Conservation (phyloP, 2,797 vertebrate genomes). For the Sebastes matsubarae region DNA sequence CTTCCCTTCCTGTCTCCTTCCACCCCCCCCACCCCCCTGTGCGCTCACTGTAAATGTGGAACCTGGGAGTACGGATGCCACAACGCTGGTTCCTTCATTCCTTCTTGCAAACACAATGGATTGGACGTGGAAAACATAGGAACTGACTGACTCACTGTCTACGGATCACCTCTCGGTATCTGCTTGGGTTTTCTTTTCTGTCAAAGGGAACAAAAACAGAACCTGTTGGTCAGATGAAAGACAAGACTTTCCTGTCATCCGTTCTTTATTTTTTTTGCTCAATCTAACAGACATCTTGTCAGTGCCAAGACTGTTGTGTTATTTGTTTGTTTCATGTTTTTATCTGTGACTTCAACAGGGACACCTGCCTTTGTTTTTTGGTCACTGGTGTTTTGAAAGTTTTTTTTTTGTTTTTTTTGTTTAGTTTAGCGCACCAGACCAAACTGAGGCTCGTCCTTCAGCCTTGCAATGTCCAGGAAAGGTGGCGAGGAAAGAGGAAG, state of each 20-base stretch:
- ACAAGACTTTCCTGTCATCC: conserved; percentile 49
- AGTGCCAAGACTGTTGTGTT: conserved; percentile 81
- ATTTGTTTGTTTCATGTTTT: conserved; percentile 57
- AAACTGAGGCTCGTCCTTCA: conserved; percentile 74
- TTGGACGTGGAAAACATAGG: conserved; percentile 47
- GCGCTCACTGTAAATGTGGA: conserved; percentile 58
- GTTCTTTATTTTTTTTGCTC: conserved; percentile 48
- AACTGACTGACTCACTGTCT: conserved; percentile 57
- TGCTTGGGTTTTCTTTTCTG: conserved; percentile 59
- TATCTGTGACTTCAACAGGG: conserved; percentile 61
- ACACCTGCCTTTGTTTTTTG: conserved; percentile 65
- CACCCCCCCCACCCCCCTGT: neutral
- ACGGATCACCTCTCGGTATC: conserved; percentile 50
- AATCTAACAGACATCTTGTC: conserved; percentile 72
- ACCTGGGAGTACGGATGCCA: conserved; percentile 44
- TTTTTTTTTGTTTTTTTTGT: conserved; percentile 5
- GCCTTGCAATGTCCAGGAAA: conserved; percentile 72
- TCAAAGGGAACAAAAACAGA: conserved; percentile 75
- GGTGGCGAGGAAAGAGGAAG: conserved; percentile 58
- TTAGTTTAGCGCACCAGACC: conserved; percentile 70
- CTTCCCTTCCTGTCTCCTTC: conserved; percentile 15
- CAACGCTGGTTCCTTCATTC: conserved; percentile 52
- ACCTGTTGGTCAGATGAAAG: conserved; percentile 55
- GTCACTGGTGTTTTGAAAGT: conserved; percentile 55
- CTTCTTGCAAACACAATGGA: conserved; percentile 35